Evolutionary conservation across 2,113 vertebrate genomes (phyloP).

Genomic region (Notiomystis cincta): DNA sequence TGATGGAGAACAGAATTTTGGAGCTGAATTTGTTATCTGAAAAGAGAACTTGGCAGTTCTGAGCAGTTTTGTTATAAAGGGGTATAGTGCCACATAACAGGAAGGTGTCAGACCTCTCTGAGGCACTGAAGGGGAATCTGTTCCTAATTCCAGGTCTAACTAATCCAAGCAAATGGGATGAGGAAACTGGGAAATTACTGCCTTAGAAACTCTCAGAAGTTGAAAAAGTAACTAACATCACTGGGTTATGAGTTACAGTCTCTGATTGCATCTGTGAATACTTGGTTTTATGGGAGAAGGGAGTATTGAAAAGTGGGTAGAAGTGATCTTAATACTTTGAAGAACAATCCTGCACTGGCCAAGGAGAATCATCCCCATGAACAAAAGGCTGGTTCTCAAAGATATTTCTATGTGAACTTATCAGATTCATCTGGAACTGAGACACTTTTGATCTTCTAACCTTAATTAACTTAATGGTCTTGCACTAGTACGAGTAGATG

Average conservation of each 20-base stretch:
- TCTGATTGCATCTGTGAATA: background rate
- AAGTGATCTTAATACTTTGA: background rate
- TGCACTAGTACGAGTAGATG: background rate
- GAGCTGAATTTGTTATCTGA: background rate
- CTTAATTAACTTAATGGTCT: background rate
- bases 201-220: background rate
- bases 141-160: background rate
- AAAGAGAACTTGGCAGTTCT: background rate
- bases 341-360: background rate
- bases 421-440: background rate
- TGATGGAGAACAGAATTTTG: background rate
- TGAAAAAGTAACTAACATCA: background rate
- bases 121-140: background rate
- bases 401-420: background rate
- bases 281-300: background rate
- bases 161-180: background rate
- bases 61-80: background rate
- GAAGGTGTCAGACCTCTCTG: background rate
- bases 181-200: background rate
- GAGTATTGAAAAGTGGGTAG: background rate
- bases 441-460: background rate
- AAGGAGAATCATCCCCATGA: background rate
- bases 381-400: background rate
- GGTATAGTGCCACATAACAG: background rate
- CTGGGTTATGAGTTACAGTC: background rate